phyloP scores from a whole-genome alignment of 2,797 vertebrate genomes.

The Platalea minor region DNA sequence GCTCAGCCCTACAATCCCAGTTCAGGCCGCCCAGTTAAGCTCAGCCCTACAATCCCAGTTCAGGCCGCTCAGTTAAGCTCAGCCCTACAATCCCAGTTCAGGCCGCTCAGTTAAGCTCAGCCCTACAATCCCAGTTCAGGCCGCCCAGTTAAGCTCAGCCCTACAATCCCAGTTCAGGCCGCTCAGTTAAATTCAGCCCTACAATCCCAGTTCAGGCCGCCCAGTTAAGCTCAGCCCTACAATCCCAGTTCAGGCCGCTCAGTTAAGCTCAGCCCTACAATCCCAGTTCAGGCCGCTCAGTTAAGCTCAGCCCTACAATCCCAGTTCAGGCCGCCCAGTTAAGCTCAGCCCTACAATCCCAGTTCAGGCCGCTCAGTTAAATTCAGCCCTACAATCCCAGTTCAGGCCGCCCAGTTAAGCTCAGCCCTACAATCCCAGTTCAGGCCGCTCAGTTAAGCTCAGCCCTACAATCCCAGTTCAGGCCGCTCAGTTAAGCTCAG shows the following conservation, averaged over 20 bases:
- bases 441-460: background rate
- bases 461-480: fast-evolving
- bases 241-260: fast-evolving
- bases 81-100: fast-evolving
- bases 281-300: too few relatives aligned
- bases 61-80: background rate
- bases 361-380: too few relatives aligned
- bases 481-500: background rate
- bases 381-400: background rate
- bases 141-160: background rate
- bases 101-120: background rate
- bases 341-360: background rate
- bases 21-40: background rate
- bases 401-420: background rate
- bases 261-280: background rate
- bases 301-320: background rate
- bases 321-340: background rate
- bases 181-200: background rate
- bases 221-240: background rate
- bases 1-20: background rate
- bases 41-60: too few relatives aligned
- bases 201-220: too few relatives aligned
- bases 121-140: background rate
- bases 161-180: fast-evolving
- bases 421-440: too few relatives aligned